Conservation (phyloP, 2,113 vertebrate genomes). For the Corythornis madagascariensis region DNA sequence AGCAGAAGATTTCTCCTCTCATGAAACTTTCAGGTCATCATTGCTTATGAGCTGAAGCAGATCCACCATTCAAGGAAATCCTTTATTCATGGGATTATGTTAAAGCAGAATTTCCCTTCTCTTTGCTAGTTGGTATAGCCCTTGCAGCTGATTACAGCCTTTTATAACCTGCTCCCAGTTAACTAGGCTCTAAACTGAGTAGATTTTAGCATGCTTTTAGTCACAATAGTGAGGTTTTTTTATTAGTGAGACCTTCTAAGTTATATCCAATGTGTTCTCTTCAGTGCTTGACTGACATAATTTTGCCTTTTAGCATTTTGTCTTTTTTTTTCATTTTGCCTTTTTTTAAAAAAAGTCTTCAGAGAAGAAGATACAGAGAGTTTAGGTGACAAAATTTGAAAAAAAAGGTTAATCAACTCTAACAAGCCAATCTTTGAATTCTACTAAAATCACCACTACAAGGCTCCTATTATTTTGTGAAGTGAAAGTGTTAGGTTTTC, state of each 20-base stretch:
- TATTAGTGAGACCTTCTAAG: background rate
- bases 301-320: background rate
- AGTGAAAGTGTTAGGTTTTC: background rate
- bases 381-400: background rate
- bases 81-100: background rate
- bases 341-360: background rate
- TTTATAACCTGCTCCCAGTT: background rate
- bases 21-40: background rate
- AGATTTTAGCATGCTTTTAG: background rate
- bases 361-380: background rate
- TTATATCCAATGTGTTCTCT: background rate
- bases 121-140: background rate
- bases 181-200: background rate
- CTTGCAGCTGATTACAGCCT: background rate
- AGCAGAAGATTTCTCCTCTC: background rate
- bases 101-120: background rate
- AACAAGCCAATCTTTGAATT: background rate
- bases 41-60: background rate
- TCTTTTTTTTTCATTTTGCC: too few species aligned
- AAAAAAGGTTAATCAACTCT: background rate
- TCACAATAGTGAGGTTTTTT: background rate
- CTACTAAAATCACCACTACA: background rate
- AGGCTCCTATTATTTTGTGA: background rate
- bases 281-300: background rate
- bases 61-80: background rate